Evolutionary conservation across 2,113 vertebrate genomes (phyloP), one percentile per base, ranked within the genome.

Genomic region (Callocephalon fimbriatum): DNA sequence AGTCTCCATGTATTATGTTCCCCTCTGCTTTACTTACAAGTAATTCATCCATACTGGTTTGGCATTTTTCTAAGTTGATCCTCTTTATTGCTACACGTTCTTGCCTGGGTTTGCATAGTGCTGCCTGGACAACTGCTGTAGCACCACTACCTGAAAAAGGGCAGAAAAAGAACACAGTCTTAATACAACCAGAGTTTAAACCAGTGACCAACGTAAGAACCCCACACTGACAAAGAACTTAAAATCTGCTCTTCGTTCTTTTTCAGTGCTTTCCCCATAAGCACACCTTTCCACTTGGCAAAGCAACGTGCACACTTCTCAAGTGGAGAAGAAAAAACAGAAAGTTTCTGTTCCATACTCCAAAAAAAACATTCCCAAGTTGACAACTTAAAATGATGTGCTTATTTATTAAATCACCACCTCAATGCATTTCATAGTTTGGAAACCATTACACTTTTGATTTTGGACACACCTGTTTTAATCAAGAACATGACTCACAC

Each of bases 21-120:
- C 35, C n/a, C 32, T 70, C 59, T 15, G 40, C 67, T 86, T 81
- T 97, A 98, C 99, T 99, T 98, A 99, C 99, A 98, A 99, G 98
- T 81, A 99, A 98, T 95, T 99, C 99, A 75, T 99, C 99, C 99
- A 99, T 99, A 98, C 99, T 99, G 96, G 99, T 99, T 98, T 99
- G 99, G 98, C 99, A 99, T 98, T 99, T 99, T 98, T 99, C 99
- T 98, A 99, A 97, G 98, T 99, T 99, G 98, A 99, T 99, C 96
- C 99, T 98, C 98, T 99, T 99, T 98, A 99, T 99, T 97, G 99
- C 99, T 90, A 99, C 99, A 1, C 99, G 99, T 97, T 99, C 99
- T 97, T 99, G 99, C 97, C 99, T 98, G 95, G 99, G 99, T 98
- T 98, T 98, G 97, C 99, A 99, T 32, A 99, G 98, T 0, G 99